Conservation (phyloP, 2,113 vertebrate species). For the Chlorocebus sabaeus region DNA sequence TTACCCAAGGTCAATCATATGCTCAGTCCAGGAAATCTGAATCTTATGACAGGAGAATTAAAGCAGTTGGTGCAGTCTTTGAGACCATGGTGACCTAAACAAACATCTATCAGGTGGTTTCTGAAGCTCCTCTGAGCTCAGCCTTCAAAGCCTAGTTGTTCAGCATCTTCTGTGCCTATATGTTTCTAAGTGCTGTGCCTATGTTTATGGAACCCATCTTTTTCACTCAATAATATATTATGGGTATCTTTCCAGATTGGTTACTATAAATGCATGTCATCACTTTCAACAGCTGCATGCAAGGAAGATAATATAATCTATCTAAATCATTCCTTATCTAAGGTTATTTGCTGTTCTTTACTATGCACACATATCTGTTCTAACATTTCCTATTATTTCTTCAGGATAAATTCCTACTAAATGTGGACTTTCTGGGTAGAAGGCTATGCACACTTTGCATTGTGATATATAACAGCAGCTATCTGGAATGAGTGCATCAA, state of each 20-base stretch:
- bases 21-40: background rate
- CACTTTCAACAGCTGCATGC: background rate
- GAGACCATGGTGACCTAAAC: background rate
- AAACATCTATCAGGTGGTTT: background rate
- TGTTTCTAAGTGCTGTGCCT: background rate
- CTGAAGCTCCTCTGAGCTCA: background rate
- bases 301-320: background rate
- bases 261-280: background rate
- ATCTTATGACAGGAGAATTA: background rate
- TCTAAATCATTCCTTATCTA: background rate
- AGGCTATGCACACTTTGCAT: background rate
- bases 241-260: background rate
- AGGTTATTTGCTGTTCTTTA: background rate
- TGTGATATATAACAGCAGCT: background rate
- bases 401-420: constrained; percentile 4
- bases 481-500: background rate
- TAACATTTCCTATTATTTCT: constrained; percentile 7
- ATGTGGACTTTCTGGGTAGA: background rate
- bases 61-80: background rate
- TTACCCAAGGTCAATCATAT: background rate
- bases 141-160: background rate
- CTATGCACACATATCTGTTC: background rate
- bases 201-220: background rate
- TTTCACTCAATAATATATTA: background rate
- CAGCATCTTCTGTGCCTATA: background rate